Percentiles rank a stretch among this genome's conserved stretches.
phyloP scores from a whole-genome alignment of 2,113 vertebrate species.

The Labeo rohita region DNA sequence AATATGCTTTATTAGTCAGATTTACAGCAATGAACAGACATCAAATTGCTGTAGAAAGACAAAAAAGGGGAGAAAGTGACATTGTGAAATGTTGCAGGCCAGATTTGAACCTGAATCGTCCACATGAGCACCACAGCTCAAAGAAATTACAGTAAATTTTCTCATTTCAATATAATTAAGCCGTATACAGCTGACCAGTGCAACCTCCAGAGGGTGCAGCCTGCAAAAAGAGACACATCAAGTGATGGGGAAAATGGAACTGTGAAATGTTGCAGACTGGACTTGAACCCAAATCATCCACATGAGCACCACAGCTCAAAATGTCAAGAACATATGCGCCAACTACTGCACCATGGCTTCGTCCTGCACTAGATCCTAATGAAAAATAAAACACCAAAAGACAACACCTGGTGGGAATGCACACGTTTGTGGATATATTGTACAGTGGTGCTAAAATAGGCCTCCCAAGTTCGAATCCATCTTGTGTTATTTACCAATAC shows the following conservation, averaged over 20 bases:
- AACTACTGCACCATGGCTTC: neutral
- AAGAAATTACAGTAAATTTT: no score
- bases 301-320: neutral
- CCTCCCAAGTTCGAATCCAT: neutral
- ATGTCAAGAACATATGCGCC: neutral
- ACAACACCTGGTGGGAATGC: neutral
- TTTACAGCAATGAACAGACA: neutral
- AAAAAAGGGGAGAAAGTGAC: neutral
- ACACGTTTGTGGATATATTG: neutral
- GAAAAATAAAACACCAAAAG: neutral
- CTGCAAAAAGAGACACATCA: no score
- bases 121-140: neutral
- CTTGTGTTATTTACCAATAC: neutral
- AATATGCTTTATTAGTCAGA: neutral
- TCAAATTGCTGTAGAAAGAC: neutral
- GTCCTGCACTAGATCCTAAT: neutral
- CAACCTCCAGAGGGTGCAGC: no score
- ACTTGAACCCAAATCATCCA: neutral
- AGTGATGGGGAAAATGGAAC: no score
- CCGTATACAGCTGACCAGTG: no score
- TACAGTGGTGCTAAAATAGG: neutral
- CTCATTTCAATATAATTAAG: no score
- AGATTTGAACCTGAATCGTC: neutral
- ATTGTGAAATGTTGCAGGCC: neutral
- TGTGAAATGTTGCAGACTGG: neutral